Base-by-base conservation (phyloP, 2,113 vertebrate genomes). In the Paedocypris sp. region DNA sequence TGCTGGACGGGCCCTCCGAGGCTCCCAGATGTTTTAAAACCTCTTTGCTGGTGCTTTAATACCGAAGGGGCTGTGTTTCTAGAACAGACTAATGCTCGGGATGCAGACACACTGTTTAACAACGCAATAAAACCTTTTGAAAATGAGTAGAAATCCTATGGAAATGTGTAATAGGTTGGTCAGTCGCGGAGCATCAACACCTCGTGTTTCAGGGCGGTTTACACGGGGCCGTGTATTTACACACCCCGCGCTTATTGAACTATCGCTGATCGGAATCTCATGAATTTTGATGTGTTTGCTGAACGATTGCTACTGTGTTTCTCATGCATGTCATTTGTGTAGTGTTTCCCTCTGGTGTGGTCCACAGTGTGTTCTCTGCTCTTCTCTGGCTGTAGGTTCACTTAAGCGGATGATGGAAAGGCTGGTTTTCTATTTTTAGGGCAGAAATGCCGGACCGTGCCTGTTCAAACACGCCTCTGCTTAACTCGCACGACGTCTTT, bases 361-460 rank as follows among this genome's bases (percentile, higher is more conserved):
- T 10, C 20, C 8, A 35, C 10, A 25, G 3, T 35, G 22, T 46
- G 23, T 47, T 54, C 49, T 47, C 22, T 6, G 45, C 22, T 41
- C 7, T 38, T 53, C 42, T 43, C 25, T 60, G 35, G 42, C 88
- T 90, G 78, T 78, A 83, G 64, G 88, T 87, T 51, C 86, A 88
- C 74, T 87, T 88, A 81, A 90, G 86, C 0, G 83, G 54, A 64
- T 51, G 41, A 67, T 67, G 32, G 22, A 33, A 60, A 60, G 18
- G 49, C 49, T 33, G 28, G 22, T n/a, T 4, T 46, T 39, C 29
- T 70, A 66, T 54, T 47, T 66, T 42, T 61, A 50, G 36, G 8
- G 10, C 11, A 41, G 51, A 26, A 20, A 47, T 35, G 29, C 26
- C 15, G 10, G n/a, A 15, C 5, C 0, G 19, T 16, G 6, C 19